Evolutionary conservation across 2,113 vertebrate species (phyloP).

Genomic region (Chaetops frenatus): DNA sequence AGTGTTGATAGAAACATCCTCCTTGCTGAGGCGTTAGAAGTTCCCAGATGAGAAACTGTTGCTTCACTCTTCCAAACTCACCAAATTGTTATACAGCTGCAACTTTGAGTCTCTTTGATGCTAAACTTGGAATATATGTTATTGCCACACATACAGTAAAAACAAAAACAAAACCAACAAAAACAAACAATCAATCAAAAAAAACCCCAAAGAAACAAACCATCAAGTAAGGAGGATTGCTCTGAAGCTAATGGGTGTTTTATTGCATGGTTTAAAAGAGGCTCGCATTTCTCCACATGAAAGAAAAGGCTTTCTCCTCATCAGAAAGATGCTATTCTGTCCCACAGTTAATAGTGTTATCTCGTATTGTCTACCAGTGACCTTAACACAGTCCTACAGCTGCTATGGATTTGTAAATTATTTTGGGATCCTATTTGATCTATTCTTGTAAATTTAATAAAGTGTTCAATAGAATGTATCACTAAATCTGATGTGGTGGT

Average conservation of each 20-base stretch:
- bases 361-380: background rate
- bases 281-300: background rate
- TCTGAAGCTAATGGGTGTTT: background rate
- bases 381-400: background rate
- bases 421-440: background rate
- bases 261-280: background rate
- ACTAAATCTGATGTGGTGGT: background rate
- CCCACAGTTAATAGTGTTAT: background rate
- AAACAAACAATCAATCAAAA: background rate
- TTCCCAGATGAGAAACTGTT: constrained; percentile 10
- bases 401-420: background rate
- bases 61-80: background rate
- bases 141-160: background rate
- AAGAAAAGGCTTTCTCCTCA: background rate
- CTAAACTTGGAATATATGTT: background rate
- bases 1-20: background rate
- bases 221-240: background rate
- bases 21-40: background rate
- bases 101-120: background rate
- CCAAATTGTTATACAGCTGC: background rate
- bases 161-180: background rate
- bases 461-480: background rate
- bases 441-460: background rate
- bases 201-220: background rate
- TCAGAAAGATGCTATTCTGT: background rate